phyloP scores from a whole-genome alignment of 1,140 invertebrate species.

The Rhyzopertha dominica region DNA sequence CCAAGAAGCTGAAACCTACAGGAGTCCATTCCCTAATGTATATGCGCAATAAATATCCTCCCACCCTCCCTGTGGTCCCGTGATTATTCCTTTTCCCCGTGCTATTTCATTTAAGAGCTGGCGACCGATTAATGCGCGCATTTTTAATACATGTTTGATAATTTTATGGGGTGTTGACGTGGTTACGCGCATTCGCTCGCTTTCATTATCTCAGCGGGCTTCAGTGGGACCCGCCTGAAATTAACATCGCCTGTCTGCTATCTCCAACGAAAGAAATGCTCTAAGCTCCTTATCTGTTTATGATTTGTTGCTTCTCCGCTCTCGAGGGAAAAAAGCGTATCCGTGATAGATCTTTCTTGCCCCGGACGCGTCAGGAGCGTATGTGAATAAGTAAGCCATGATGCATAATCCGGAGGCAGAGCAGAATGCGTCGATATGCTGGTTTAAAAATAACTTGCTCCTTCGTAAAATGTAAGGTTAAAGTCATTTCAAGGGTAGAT shows the following conservation, averaged over 20 bases:
- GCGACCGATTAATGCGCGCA: slow-evolving; percentile 26
- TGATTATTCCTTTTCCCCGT: slow-evolving; percentile 14
- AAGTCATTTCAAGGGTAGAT: too few relatives aligned
- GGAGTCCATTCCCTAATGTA: slow-evolving; percentile 17
- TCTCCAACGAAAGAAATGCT: slow-evolving; percentile 4
- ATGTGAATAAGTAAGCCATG: too few relatives aligned
- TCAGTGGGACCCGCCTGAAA: not conserved
- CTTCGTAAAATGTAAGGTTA: too few relatives aligned
- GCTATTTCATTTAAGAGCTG: slow-evolving; percentile 26
- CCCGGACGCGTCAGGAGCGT: too few relatives aligned
- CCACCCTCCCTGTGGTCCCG: slow-evolving; percentile 15
- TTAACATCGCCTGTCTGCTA: slow-evolving; percentile 1
- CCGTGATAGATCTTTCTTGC: too few relatives aligned
- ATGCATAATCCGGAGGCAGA: too few relatives aligned
- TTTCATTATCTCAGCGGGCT: slow-evolving; percentile 12
- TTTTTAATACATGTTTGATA: slow-evolving; percentile 27
- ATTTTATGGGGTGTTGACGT: slow-evolving; percentile 25
- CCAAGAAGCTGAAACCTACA: too few relatives aligned
- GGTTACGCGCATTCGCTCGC: slow-evolving; percentile 18
- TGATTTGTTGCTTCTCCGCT: slow-evolving; percentile 14
- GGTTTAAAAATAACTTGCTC: too few relatives aligned
- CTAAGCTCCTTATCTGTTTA: slow-evolving; percentile 19
- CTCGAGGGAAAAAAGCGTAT: slow-evolving; percentile 14
- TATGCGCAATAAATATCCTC: slow-evolving; percentile 32
- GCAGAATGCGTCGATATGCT: too few relatives aligned